Percentiles rank a stretch among this genome's conserved stretches.
These are phyloP conservation scores for Drosophila flavopinicola DNA, from an alignment of 2,888 invertebrate genomes.

Conservation along the genomic window DNA sequence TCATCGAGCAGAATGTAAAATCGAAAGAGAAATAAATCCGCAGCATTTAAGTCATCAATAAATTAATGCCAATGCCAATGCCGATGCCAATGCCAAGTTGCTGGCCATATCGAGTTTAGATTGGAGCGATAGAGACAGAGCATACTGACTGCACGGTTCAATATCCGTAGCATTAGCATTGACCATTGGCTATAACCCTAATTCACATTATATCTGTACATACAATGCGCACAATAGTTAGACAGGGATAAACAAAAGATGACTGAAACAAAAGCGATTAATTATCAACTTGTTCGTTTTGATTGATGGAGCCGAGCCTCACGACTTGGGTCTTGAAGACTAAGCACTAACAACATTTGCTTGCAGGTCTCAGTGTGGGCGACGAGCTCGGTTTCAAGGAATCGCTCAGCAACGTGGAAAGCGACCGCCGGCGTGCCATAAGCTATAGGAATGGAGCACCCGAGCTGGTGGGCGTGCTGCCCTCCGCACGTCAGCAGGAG, in stretches of 20 bases:
- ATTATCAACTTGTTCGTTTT: conserved; percentile 42
- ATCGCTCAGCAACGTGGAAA: conserved; percentile 91
- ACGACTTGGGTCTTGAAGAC: conserved; percentile 9
- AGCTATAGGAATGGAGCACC: conserved; percentile 86
- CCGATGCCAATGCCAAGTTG: conserved; percentile 61
- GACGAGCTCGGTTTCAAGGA: conserved; percentile 94
- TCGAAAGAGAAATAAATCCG: conserved; percentile 5
- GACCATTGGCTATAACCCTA: conserved; percentile 30
- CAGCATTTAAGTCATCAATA: conserved; percentile 71
- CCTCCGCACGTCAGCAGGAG: conserved; percentile 63
- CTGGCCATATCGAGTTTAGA: conserved; percentile 4
- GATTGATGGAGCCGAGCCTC: conserved; percentile 33
- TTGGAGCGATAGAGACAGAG: conserved; percentile 30
- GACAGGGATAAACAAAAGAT: conserved; percentile 37
- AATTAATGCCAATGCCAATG: conserved; percentile 82
- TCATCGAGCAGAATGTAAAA: conserved; percentile 31
- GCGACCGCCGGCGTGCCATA: conserved; percentile 88
- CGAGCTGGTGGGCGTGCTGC: conserved; percentile 82
- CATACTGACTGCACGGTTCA: conserved; percentile 37
- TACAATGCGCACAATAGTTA: conserved; percentile 34
- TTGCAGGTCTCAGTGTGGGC: conserved; percentile 91
- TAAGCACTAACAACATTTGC: conserved; percentile 25
- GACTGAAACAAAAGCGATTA: conserved; percentile 52
- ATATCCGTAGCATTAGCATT: conserved; percentile 60
- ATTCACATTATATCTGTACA: conserved; percentile 38